Evolutionary conservation across 2,888 invertebrate species (phyloP), one percentile per base, ranked within the genome.

Genomic region (Yponomeuta plumbellus): DNA sequence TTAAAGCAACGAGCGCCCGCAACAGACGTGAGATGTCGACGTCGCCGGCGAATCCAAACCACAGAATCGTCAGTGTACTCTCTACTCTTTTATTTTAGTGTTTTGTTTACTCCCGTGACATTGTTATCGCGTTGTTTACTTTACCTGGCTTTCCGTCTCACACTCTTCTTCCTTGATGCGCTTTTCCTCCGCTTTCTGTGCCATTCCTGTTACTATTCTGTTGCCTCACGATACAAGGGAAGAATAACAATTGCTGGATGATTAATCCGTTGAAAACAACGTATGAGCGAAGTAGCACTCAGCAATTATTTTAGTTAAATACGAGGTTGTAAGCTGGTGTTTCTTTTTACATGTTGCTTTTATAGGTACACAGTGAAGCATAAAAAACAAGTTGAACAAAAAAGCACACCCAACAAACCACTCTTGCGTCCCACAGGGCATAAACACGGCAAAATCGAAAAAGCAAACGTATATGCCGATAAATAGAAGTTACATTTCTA

Each of bases 391-490:
- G 8, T 34, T 10, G 6, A 34, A 34, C 34, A 34, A 52, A 52
- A 52, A 58, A 21, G 21, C 21, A 58, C 58, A n/a, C 58, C 64
- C 26, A 66, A 68, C 69, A 69, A 57, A 66, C 64, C 40, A 61
- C 20, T 23, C 34, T 65, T 40, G 44, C 22, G 64, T 20, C 61
- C 61, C 61, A 2, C 26, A 26, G 61, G 61, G 22, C 6, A 61
- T 58, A 11, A 61, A 22, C 23, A 23, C 59, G 4, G 34, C 61
- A 34, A 59, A 59, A 61, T 61, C 61, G 61, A 61, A 61, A 58
- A 61, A 61, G 61, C 26, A 61, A 61, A 61, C 61, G 22, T 34
- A n/a, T n/a, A 34, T 34, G 22, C n/a, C 61, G 34, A 64, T 44
- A 64, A 64, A 64, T 64, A 64, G 20, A 44, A 64, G 44, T 64